These are phyloP conservation scores for Hypsibius dujardini DNA, from an alignment of 1,140 invertebrate species.

Conservation along the genomic window DNA sequence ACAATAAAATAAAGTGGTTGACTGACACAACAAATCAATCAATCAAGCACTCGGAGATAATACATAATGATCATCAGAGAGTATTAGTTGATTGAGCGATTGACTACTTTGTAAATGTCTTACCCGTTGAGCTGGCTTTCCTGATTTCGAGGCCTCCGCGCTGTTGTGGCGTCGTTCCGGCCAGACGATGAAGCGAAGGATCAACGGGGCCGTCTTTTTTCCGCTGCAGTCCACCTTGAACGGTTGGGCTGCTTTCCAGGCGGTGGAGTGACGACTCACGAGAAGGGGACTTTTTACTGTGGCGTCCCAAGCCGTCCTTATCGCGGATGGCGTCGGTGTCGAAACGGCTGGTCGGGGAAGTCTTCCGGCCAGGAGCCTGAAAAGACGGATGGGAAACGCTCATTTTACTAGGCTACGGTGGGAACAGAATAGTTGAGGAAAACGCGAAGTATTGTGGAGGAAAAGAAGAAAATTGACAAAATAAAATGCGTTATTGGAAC, in stretches of 20 bases:
- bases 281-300: slow-evolving; percentile 24
- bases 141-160: slow-evolving; percentile 63
- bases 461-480: no score
- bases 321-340: background rate
- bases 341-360: background rate
- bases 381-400: no score
- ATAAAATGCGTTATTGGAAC: no score
- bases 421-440: no score
- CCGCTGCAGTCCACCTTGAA: slow-evolving; percentile 60
- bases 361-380: no score
- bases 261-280: slow-evolving; percentile 43
- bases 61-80: background rate
- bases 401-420: no score
- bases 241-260: slow-evolving; percentile 54
- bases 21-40: no score
- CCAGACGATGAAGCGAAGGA: slow-evolving; percentile 50
- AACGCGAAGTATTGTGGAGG: no score
- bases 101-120: slow-evolving; percentile 40
- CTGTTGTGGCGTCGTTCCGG: slow-evolving; percentile 51
- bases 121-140: slow-evolving; percentile 46
- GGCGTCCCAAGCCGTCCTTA: slow-evolving; percentile 20
- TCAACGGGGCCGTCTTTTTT: slow-evolving; percentile 42
- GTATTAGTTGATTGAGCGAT: no score
- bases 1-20: no score
- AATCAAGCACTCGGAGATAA: background rate